Evolutionary conservation across 1,140 invertebrate genomes (phyloP).

Genomic region (Diorhabda sublineata): DNA sequence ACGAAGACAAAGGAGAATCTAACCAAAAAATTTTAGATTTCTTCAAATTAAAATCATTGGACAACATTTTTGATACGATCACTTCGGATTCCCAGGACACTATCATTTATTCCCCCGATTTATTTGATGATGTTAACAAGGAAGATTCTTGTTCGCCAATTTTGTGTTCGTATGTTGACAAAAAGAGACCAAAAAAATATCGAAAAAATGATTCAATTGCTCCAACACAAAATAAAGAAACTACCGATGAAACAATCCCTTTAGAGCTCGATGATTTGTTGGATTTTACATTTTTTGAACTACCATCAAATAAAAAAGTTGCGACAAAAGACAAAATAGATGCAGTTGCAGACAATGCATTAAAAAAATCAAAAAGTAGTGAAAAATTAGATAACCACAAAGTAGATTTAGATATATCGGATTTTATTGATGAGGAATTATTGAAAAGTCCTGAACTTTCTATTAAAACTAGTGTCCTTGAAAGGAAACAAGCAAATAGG

Average conservation of each 20-base stretch:
- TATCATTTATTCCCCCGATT: constrained; percentile 27
- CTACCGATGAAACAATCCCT: neutral
- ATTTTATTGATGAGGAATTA: neutral
- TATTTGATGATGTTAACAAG: neutral
- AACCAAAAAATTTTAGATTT: constrained; percentile 10
- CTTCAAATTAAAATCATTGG: constrained; percentile 15
- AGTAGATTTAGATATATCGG: neutral
- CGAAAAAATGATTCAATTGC: neutral
- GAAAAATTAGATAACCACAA: neutral
- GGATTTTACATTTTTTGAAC: constrained; percentile 35
- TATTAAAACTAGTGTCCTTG: no score
- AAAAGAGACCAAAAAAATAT: neutral
- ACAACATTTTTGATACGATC: neutral
- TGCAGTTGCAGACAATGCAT: neutral
- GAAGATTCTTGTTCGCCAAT: neutral
- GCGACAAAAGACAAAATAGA: neutral
- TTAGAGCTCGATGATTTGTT: constrained; percentile 27
- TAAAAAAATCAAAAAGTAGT: neutral
- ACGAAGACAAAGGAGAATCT: neutral
- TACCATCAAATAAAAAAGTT: neutral
- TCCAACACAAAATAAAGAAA: neutral
- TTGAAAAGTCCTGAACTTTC: neutral
- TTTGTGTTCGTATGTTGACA: neutral
- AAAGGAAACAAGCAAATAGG: no score
- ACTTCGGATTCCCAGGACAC: constrained; percentile 26